Percentiles rank a stretch among this genome's conserved stretches.
These are phyloP conservation scores for Sciaenops ocellatus DNA, from an alignment of 2,797 vertebrate genomes.

Conservation along the genomic window DNA sequence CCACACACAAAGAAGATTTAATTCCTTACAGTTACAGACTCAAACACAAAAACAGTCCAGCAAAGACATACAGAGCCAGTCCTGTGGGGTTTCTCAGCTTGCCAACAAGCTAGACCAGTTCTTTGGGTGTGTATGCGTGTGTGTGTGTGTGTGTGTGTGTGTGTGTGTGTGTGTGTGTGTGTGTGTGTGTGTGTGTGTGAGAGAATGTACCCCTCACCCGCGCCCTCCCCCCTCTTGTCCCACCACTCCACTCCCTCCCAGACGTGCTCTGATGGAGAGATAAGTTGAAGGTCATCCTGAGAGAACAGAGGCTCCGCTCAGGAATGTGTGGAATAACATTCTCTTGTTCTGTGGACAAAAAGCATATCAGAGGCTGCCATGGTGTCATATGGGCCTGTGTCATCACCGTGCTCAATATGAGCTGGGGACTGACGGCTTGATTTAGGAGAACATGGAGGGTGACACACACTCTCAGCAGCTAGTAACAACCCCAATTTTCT, in stretches of 20 bases:
- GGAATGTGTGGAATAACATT: constrained; percentile 85
- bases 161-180: constrained; percentile 12
- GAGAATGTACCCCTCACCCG: constrained; percentile 35
- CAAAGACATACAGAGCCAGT: constrained; percentile 42
- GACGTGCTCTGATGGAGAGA: constrained; percentile 86
- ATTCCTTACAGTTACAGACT: constrained; percentile 34
- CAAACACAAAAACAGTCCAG: constrained; percentile 29
- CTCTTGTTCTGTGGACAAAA: constrained; percentile 76
- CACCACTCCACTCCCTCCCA: constrained; percentile 59
- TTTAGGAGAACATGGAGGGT: constrained; percentile 16
- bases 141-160: neutral
- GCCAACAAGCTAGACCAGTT: constrained; percentile 62
- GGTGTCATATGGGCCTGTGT: constrained; percentile 70
- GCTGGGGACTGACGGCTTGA: constrained; percentile 47
- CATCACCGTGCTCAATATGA: constrained; percentile 58
- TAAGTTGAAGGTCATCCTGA: constrained; percentile 86
- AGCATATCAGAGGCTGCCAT: constrained; percentile 69
- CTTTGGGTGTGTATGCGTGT: constrained; percentile 32
- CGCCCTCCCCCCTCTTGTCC: constrained; percentile 24
- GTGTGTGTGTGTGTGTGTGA: neutral
- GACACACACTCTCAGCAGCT: constrained; percentile 45
- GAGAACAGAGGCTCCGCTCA: constrained; percentile 82
- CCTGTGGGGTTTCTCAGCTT: constrained; percentile 42
- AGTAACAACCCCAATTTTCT: constrained; percentile 33
- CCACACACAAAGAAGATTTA: constrained; percentile 39